Conservation (phyloP, 2,797 vertebrate genomes). For the Enteromius fasciolatus region DNA sequence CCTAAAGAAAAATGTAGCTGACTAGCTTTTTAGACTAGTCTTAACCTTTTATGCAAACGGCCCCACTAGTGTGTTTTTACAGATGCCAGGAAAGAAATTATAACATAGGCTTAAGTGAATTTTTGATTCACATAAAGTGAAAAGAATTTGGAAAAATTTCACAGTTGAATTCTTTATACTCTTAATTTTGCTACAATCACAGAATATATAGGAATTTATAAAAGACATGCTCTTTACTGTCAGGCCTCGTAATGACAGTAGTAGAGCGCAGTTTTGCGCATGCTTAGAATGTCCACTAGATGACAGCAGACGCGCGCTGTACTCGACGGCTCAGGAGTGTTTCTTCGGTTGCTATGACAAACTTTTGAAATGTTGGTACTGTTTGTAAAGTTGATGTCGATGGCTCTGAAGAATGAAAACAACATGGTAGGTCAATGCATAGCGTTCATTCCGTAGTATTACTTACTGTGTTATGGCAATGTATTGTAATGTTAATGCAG, state of each 20-base stretch:
- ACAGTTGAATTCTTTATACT: not conserved
- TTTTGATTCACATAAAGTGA: too few species aligned
- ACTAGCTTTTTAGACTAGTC: too few species aligned
- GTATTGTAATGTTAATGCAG: not conserved
- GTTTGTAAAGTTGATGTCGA: not conserved
- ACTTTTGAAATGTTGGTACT: not conserved
- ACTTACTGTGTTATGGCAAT: not conserved
- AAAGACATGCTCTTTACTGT: not conserved
- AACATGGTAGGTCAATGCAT: not conserved
- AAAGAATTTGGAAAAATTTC: not conserved
- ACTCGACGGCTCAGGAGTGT: not conserved
- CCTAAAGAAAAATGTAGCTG: too few species aligned
- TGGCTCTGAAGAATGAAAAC: not conserved
- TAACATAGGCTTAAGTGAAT: not conserved
- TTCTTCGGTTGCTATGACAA: constrained; percentile 20
- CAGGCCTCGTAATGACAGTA: not conserved
- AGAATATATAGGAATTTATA: not conserved
- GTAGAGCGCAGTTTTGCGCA: not conserved
- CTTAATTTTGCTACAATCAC: not conserved
- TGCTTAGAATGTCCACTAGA: constrained; percentile 24
- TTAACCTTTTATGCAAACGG: too few species aligned
- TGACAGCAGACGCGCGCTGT: not conserved
- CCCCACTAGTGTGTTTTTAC: not conserved
- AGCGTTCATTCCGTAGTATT: constrained; percentile 10
- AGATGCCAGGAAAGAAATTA: not conserved